phyloP scores from a whole-genome alignment of 2,113 vertebrate species.

The Leucosticte australis region DNA sequence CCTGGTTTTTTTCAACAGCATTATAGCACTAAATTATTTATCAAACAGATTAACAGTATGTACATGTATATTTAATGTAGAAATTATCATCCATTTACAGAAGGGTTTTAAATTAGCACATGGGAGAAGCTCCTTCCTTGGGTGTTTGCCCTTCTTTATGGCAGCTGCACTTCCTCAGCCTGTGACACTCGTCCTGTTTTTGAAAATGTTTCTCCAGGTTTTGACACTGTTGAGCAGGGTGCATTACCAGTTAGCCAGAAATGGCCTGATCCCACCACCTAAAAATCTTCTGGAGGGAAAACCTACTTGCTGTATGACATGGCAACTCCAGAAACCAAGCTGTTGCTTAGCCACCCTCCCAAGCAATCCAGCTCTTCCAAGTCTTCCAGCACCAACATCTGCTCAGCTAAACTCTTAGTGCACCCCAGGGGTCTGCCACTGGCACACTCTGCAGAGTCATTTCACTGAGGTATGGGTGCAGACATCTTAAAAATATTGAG shows the following conservation, averaged over 20 bases:
- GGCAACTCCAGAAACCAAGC: neutral
- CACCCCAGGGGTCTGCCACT: neutral
- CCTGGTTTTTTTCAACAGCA: neutral
- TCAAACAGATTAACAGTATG: constrained; percentile 19
- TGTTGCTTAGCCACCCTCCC: neutral
- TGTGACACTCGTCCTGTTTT: neutral
- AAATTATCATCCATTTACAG: constrained; percentile 34
- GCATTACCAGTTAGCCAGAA: neutral
- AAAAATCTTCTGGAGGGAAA: neutral
- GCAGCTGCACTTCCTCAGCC: neutral
- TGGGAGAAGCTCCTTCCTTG: neutral
- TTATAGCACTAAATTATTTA: constrained; percentile 62
- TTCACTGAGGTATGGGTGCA: neutral
- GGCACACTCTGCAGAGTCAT: neutral
- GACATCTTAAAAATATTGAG: neutral
- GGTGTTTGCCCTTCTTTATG: neutral
- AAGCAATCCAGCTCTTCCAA: neutral
- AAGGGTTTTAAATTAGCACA: constrained; percentile 17
- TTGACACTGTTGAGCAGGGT: neutral
- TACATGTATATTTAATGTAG: constrained; percentile 64
- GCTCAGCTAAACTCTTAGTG: neutral
- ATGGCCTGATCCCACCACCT: neutral
- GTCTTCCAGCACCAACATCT: neutral
- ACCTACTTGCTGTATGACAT: neutral
- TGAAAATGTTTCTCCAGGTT: neutral